phyloP scores from a whole-genome alignment of 92 coral and sea anemone genomes.

The Zoanthus sansibaricus region DNA sequence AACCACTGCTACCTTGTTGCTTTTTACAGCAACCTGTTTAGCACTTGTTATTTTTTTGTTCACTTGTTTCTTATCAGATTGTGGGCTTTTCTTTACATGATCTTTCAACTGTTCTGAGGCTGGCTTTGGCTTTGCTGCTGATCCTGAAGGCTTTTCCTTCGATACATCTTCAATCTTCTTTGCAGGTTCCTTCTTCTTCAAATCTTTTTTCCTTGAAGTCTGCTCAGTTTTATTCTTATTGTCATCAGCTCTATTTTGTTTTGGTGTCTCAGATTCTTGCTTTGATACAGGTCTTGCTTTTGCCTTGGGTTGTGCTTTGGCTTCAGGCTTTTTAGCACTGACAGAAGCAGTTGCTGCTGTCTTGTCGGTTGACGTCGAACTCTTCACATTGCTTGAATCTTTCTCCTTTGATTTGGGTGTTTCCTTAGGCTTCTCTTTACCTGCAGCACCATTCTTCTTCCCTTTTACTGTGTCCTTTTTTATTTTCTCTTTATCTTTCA shows the following conservation, averaged over 20 bases:
- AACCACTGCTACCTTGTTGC: not conserved
- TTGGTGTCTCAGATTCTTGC: conserved; percentile 58
- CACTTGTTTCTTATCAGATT: conserved; percentile 30
- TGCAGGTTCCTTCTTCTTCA: conserved; percentile 47
- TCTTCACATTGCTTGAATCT: conserved; percentile 63
- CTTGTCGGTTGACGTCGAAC: conserved; percentile 13
- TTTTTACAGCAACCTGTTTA: conserved; percentile 23
- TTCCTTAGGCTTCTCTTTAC: conserved; percentile 62
- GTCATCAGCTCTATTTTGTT: conserved; percentile 58
- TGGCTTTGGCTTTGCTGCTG: conserved; percentile 38
- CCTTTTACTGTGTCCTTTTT: conserved; percentile 44
- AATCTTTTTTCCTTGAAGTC: conserved; percentile 53
- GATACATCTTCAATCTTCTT: conserved; percentile 40
- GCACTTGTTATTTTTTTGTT: conserved; percentile 17
- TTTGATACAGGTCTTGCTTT: conserved; percentile 37
- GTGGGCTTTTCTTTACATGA: conserved; percentile 34
- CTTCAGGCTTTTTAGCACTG: conserved; percentile 17
- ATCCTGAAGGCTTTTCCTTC: conserved; percentile 17
- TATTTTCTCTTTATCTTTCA: conserved; percentile 66
- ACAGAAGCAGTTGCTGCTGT: not conserved
- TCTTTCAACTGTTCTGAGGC: conserved; percentile 42
- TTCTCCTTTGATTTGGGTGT: conserved; percentile 55
- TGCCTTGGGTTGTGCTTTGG: conserved; percentile 35
- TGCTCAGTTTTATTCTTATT: conserved; percentile 58
- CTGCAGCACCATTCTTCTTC: conserved; percentile 44